phyloP scores from a whole-genome alignment of 1,140 invertebrate genomes.

The Drosophila pseudoobscura region DNA sequence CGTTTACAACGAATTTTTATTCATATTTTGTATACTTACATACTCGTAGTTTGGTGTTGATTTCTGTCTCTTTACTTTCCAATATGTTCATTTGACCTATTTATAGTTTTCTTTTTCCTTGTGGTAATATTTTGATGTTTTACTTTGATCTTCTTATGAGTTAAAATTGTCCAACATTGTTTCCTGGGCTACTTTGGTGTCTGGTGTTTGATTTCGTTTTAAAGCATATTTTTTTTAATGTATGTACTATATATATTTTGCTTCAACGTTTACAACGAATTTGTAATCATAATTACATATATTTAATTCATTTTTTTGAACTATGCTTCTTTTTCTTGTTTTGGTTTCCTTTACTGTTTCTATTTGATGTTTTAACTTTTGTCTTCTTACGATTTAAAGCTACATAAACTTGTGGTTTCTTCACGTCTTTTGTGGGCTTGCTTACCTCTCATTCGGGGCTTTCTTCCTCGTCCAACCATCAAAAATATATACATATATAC shows the following conservation, averaged over 20 bases:
- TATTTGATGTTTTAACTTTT: conserved; percentile 36
- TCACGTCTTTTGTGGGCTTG: conserved; percentile 52
- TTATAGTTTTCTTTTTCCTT: background rate
- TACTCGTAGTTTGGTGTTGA: too few species aligned
- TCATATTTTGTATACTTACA: too few species aligned
- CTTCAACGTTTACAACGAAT: conserved; percentile 62
- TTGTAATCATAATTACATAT: conserved; percentile 29
- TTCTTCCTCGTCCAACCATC: background rate
- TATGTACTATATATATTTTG: conserved; percentile 29
- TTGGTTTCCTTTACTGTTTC: background rate
- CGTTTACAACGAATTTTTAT: too few species aligned
- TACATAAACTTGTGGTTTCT: conserved; percentile 46
- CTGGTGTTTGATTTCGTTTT: too few species aligned
- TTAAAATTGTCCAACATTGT: too few species aligned
- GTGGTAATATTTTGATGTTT: background rate
- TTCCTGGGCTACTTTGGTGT: too few species aligned
- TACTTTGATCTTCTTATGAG: too few species aligned
- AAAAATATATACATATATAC: conserved; percentile 17
- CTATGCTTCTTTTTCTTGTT: too few species aligned
- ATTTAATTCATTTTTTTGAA: too few species aligned
- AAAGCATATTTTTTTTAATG: too few species aligned
- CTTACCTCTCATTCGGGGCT: conserved; percentile 45
- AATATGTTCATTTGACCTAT: too few species aligned
- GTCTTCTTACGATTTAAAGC: conserved; percentile 49
- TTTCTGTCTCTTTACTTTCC: too few species aligned